A percentile compares a stretch with the other conserved stretches of the same genome.
Evolutionary conservation across 2,888 invertebrate genomes (phyloP).

Genomic region (Chymomyza caudatula): DNA sequence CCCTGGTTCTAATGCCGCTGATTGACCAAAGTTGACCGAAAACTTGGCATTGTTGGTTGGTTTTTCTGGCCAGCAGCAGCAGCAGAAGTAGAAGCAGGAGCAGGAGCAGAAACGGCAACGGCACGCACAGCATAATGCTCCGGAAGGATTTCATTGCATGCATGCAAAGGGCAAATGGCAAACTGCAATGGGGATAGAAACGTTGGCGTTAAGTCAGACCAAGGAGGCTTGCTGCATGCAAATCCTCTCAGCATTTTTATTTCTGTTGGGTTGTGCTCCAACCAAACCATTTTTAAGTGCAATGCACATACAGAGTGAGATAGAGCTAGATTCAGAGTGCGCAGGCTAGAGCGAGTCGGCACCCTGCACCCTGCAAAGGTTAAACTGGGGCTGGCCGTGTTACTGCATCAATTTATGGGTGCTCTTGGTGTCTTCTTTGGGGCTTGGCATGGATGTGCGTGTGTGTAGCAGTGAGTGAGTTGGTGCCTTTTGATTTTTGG

Average conservation of each 20-base stretch:
- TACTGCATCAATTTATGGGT: constrained; percentile 72
- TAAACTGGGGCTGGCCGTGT: constrained; percentile 36
- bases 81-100: neutral
- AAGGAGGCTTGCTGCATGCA: neutral
- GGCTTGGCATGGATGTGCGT: neutral
- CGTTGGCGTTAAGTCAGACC: constrained; percentile 19
- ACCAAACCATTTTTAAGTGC: neutral
- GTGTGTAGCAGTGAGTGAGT: neutral
- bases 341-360: too few relatives aligned
- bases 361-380: too few relatives aligned
- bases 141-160: constrained; percentile 43
- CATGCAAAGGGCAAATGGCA: constrained; percentile 16
- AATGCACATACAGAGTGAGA: neutral
- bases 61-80: constrained; percentile 21
- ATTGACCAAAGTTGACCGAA: constrained; percentile 71
- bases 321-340: too few relatives aligned
- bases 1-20: constrained; percentile 9
- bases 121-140: constrained; percentile 29
- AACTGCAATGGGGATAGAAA: constrained; percentile 19
- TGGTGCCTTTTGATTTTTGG: neutral
- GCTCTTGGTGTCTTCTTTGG: constrained; percentile 38
- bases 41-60: constrained; percentile 72
- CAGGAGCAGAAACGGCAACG: neutral
- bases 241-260: constrained; percentile 1
- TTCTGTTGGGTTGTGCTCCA: neutral